These are phyloP conservation scores for Sympetrum striolatum DNA, from an alignment of 2,888 invertebrate genomes.

Conservation along the genomic window DNA sequence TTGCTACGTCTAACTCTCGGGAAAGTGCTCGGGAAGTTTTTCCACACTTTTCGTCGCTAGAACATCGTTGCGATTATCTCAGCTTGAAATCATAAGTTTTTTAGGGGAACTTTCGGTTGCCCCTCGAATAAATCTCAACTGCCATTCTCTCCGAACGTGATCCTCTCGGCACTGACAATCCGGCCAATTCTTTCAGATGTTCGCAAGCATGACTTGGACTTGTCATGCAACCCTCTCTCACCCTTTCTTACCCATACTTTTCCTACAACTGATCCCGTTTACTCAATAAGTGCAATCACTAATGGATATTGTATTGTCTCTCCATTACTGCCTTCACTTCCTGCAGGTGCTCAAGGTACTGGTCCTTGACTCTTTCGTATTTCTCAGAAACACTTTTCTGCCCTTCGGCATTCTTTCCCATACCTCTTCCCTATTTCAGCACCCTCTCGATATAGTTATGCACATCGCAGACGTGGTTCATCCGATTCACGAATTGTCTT, in stretches of 20 bases:
- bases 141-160: too few species aligned
- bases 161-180: not conserved
- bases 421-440: conserved; percentile 39
- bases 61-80: too few species aligned
- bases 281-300: conserved; percentile 51
- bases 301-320: conserved; percentile 60
- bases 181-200: not conserved
- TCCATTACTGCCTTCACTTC: conserved; percentile 55
- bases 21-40: too few species aligned
- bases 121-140: too few species aligned
- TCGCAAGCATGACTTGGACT: not conserved
- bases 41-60: too few species aligned
- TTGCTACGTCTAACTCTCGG: too few species aligned
- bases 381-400: not conserved
- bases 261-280: not conserved
- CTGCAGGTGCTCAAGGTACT: conserved; percentile 64
- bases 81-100: too few species aligned
- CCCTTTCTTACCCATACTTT: not conserved
- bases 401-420: not conserved
- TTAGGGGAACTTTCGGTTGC: too few species aligned
- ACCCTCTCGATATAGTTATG: not conserved
- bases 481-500: conserved; percentile 48
- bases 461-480: conserved; percentile 1
- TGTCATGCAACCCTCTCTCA: conserved; percentile 17
- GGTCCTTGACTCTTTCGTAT: conserved; percentile 45